Evolutionary conservation across 1,140 invertebrate species (phyloP).

Genomic region (Microplitis mediator): DNA sequence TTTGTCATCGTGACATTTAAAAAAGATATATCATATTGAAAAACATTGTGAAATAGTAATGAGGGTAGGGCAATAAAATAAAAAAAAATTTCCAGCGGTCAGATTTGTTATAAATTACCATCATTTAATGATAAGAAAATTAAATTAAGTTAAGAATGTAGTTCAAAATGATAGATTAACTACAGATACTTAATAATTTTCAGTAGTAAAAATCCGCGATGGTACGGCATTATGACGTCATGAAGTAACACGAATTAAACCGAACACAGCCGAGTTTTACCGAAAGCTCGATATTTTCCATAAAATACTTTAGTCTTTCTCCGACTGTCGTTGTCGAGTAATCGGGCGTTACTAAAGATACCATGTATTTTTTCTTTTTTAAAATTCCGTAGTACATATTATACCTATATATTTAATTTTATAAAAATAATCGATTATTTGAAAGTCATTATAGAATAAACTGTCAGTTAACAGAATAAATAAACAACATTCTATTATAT

Average conservation of each 20-base stretch:
- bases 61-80: too few relatives aligned
- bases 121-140: not conserved
- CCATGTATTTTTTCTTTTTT: not conserved
- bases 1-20: too few relatives aligned
- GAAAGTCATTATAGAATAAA: too few relatives aligned
- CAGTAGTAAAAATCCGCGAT: conserved; percentile 59
- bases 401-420: not conserved
- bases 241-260: conserved; percentile 14
- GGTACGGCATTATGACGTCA: conserved; percentile 54
- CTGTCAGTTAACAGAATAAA: too few relatives aligned
- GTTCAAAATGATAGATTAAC: not conserved
- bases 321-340: conserved; percentile 32
- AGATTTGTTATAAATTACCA: too few relatives aligned
- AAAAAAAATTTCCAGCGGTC: too few relatives aligned
- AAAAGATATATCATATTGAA: too few relatives aligned
- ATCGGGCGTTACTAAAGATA: conserved; percentile 23
- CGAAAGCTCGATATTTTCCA: conserved; percentile 39
- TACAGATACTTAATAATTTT: conserved; percentile 39
- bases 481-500: not conserved
- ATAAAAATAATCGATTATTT: not conserved
- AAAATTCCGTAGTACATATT: not conserved
- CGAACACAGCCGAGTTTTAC: conserved; percentile 36
- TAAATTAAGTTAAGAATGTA: not conserved
- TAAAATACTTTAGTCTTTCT: conserved; percentile 46
- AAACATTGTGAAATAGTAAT: too few relatives aligned